These are phyloP conservation scores for Lithobates sylvaticus DNA, from an alignment of 2,797 vertebrate genomes.

Conservation along the genomic window DNA sequence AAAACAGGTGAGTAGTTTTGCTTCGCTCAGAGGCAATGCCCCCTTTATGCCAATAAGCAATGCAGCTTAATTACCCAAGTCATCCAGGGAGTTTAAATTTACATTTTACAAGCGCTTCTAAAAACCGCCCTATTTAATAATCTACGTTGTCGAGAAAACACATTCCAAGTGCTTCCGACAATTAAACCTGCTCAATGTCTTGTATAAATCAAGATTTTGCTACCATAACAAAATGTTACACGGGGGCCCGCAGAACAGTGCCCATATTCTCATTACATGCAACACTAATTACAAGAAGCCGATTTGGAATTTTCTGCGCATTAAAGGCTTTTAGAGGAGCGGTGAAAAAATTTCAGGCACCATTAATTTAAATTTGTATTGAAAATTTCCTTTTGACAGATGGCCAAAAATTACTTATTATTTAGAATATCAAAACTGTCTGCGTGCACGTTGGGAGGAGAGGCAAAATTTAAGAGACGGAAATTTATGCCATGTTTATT, in stretches of 20 bases:
- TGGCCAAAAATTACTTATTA: constrained; percentile 88
- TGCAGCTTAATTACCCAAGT: constrained; percentile 65
- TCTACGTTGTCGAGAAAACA: constrained; percentile 76
- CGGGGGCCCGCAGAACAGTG: constrained; percentile 76
- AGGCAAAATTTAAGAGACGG: constrained; percentile 81
- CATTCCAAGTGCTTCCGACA: constrained; percentile 77
- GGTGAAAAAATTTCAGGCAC: constrained; percentile 86
- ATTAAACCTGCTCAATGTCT: constrained; percentile 77
- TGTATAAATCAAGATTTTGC: constrained; percentile 83
- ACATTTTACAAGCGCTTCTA: constrained; percentile 72
- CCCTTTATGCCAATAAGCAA: constrained; percentile 59
- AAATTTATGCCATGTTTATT: constrained; percentile 83
- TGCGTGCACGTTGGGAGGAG: constrained; percentile 82
- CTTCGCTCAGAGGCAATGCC: constrained; percentile 8
- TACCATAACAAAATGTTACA: constrained; percentile 83
- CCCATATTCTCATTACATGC: constrained; percentile 83
- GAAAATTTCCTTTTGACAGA: constrained; percentile 87
- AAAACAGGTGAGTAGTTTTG: constrained; percentile 53
- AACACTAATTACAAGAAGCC: constrained; percentile 86
- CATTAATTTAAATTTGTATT: constrained; percentile 89
- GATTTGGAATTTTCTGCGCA: constrained; percentile 84
- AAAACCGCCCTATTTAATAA: constrained; percentile 77
- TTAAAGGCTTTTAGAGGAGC: constrained; percentile 85
- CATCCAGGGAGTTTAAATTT: constrained; percentile 68
- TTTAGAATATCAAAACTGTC: constrained; percentile 81